These are phyloP conservation scores for Aphaenogaster rudis DNA, from an alignment of 1,140 invertebrate genomes.

Conservation along the genomic window DNA sequence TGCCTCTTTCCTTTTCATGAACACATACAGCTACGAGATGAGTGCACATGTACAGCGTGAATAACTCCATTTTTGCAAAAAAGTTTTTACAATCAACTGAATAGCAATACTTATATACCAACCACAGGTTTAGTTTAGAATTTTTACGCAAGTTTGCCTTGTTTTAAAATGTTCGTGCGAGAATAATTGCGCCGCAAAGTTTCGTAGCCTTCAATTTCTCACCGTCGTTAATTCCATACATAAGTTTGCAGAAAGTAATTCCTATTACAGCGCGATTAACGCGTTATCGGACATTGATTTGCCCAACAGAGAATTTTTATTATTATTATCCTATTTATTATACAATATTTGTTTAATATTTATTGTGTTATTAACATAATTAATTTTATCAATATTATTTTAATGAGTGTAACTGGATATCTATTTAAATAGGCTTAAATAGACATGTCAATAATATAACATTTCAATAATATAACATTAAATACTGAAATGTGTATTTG, in stretches of 20 bases:
- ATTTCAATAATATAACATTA: conserved; percentile 13
- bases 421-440: neutral
- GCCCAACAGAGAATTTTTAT: neutral
- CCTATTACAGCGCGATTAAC: neutral
- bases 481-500: neutral
- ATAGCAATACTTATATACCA: conserved; percentile 36
- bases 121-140: neutral
- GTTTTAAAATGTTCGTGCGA: conserved; percentile 31
- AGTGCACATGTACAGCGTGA: neutral
- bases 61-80: conserved; percentile 17
- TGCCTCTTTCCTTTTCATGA: conserved; percentile 4
- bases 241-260: conserved; percentile 11
- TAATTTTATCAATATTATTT: conserved; percentile 13
- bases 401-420: neutral
- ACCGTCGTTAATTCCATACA: neutral
- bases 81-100: conserved; percentile 48
- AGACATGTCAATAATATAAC: neutral
- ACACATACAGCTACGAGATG: neutral
- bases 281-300: conserved; percentile 2
- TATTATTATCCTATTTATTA: conserved; percentile 16
- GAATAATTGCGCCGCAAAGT: conserved; percentile 10
- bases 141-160: conserved; percentile 22
- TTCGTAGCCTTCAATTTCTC: conserved; percentile 35
- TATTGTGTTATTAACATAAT: conserved; percentile 12
- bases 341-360: conserved; percentile 18